Evolutionary conservation across 1,140 invertebrate genomes (phyloP).

Genomic region (Formica exsecta): DNA sequence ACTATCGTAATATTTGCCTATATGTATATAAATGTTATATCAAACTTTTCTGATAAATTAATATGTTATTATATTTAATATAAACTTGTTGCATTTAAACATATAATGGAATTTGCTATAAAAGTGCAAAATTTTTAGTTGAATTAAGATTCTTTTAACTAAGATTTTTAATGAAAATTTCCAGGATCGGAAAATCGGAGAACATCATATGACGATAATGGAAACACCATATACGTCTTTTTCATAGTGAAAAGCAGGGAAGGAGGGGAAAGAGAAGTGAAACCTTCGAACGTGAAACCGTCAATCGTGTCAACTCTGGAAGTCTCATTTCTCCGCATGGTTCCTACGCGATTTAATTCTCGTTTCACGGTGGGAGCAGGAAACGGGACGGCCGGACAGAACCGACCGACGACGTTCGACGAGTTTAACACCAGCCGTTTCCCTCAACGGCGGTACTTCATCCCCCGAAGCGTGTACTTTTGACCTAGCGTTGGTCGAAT

Average conservation of each 20-base stretch:
- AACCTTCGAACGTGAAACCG: neutral
- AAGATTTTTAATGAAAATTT: neutral
- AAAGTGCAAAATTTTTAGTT: neutral
- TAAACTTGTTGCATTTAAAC: neutral
- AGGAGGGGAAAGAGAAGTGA: neutral
- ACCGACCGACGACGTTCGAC: neutral
- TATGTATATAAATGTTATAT: neutral
- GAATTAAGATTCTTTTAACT: neutral
- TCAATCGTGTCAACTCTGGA: slow-evolving; percentile 18
- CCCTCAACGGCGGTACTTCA: neutral
- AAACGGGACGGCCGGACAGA: slow-evolving; percentile 35
- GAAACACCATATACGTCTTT: neutral
- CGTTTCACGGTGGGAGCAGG: slow-evolving; percentile 70
- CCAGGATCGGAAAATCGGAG: neutral
- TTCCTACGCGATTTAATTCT: slow-evolving; percentile 49
- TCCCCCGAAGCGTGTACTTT: slow-evolving; percentile 32
- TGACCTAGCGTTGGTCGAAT: slow-evolving; percentile 42
- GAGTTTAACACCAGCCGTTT: neutral
- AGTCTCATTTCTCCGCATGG: slow-evolving; percentile 25
- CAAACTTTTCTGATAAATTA: neutral
- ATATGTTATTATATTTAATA: neutral
- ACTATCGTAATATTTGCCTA: neutral
- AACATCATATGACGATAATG: neutral
- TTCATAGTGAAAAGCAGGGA: neutral
- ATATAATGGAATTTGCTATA: neutral